These are phyloP conservation scores for Gobionotothen gibberifrons DNA, from an alignment of 2,797 vertebrate species.

Conservation along the genomic window DNA sequence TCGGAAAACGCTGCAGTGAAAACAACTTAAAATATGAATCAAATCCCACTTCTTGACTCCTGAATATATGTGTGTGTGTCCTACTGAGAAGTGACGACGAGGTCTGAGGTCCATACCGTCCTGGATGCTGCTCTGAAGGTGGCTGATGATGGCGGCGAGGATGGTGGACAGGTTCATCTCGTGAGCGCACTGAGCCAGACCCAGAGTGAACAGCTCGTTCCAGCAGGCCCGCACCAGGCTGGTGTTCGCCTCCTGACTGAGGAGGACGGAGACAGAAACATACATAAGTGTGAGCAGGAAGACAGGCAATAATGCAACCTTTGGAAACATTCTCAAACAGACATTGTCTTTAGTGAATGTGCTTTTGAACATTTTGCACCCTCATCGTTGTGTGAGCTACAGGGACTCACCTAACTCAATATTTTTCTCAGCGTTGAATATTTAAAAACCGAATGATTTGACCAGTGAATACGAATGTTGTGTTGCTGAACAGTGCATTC, in stretches of 20 bases:
- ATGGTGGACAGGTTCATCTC: constrained; percentile 99
- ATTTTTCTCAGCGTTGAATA: no score
- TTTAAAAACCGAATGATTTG: no score
- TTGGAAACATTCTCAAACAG: no score
- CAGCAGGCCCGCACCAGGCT: constrained; percentile 96
- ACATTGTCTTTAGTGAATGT: no score
- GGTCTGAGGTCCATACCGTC: constrained; percentile 87
- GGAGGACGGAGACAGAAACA: constrained; percentile 13
- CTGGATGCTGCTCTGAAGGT: constrained; percentile 96
- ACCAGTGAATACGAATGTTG: no score
- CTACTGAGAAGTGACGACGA: constrained; percentile 64
- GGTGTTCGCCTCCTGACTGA: constrained; percentile 96
- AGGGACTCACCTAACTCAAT: no score
- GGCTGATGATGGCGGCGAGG: constrained; percentile 95
- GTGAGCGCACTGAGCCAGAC: constrained; percentile 95
- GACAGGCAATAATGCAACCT: background rate
- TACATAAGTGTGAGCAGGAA: background rate
- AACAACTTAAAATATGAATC: background rate
- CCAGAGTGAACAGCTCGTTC: constrained; percentile 98
- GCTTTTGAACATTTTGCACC: no score
- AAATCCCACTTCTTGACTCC: constrained; percentile 43
- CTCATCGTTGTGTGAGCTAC: no score
- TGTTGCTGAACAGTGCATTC: no score
- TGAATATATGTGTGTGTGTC: constrained; percentile 52
- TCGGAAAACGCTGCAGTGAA: background rate